These are phyloP conservation scores for Noctua fimbriata DNA, from an alignment of 2,888 invertebrate species.

Conservation along the genomic window DNA sequence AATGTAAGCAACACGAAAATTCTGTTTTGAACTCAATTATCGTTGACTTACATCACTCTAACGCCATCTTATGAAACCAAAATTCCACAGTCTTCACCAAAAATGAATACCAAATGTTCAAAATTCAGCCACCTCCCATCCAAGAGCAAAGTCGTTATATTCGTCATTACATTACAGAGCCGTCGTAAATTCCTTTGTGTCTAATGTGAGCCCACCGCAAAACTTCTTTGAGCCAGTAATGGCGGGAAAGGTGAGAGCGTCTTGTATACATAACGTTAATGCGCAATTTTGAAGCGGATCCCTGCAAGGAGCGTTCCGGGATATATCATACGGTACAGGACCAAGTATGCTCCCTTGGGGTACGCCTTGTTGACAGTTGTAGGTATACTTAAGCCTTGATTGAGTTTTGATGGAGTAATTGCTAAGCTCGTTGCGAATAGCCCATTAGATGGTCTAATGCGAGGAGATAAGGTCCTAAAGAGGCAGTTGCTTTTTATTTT, in stretches of 20 bases:
- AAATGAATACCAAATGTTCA: slow-evolving; percentile 33
- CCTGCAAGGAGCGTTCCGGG: slow-evolving; percentile 23
- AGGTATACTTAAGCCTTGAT: slow-evolving; percentile 36
- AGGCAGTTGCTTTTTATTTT: slow-evolving; percentile 49
- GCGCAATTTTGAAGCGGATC: slow-evolving; percentile 61
- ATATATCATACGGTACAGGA: slow-evolving; percentile 35
- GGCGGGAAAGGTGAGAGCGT: slow-evolving; percentile 60
- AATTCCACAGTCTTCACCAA: slow-evolving; percentile 10
- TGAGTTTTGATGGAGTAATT: slow-evolving; percentile 53
- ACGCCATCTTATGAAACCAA: slow-evolving; percentile 6
- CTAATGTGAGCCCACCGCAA: slow-evolving; percentile 58
- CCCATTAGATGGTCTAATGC: slow-evolving; percentile 48
- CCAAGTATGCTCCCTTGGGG: slow-evolving; percentile 34
- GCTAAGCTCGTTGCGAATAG: slow-evolving; percentile 35
- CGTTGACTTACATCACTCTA: neutral
- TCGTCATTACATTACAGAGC: slow-evolving; percentile 60
- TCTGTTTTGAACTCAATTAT: neutral
- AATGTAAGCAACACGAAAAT: neutral
- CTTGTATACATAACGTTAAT: slow-evolving; percentile 66
- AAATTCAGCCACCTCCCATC: slow-evolving; percentile 30
- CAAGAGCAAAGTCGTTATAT: slow-evolving; percentile 58
- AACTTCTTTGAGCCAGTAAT: slow-evolving; percentile 60
- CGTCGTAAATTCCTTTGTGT: slow-evolving; percentile 58
- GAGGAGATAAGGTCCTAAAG: slow-evolving; percentile 41
- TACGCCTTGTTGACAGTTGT: slow-evolving; percentile 36